Evolutionary conservation across 2,888 invertebrate species (phyloP).

Genomic region (Apamea crenata): DNA sequence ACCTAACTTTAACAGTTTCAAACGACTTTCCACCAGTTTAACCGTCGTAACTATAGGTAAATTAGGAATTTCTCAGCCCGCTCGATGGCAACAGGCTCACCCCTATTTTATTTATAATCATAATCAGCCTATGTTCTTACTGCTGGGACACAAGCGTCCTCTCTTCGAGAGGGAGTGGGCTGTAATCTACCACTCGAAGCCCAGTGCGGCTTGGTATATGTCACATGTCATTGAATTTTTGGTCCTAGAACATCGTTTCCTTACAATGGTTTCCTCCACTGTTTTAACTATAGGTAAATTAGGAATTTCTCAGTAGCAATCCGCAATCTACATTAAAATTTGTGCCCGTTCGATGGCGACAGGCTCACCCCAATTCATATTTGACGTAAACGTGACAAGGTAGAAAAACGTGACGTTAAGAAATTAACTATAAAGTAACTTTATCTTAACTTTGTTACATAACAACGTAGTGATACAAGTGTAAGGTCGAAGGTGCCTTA

Average conservation of each 20-base stretch:
- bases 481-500: conserved; percentile 40
- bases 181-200: too few relatives aligned
- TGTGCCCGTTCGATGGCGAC: neutral
- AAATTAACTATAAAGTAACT: neutral
- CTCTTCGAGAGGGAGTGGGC: too few relatives aligned
- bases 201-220: too few relatives aligned
- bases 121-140: too few relatives aligned
- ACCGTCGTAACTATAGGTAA: neutral
- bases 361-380: neutral
- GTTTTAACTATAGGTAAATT: neutral
- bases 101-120: too few relatives aligned
- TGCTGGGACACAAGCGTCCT: too few relatives aligned
- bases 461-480: conserved; percentile 19
- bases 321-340: neutral
- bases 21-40: conserved; percentile 6
- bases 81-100: neutral
- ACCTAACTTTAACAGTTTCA: conserved; percentile 6
- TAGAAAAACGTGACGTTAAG: neutral
- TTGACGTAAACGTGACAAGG: neutral
- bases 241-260: too few relatives aligned
- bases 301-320: neutral
- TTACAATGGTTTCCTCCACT: too few relatives aligned
- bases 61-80: neutral
- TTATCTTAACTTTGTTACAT: conserved; percentile 24
- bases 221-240: too few relatives aligned